phyloP scores from a whole-genome alignment of 2,888 invertebrate genomes.

The Cyrtodaria siliqua region DNA sequence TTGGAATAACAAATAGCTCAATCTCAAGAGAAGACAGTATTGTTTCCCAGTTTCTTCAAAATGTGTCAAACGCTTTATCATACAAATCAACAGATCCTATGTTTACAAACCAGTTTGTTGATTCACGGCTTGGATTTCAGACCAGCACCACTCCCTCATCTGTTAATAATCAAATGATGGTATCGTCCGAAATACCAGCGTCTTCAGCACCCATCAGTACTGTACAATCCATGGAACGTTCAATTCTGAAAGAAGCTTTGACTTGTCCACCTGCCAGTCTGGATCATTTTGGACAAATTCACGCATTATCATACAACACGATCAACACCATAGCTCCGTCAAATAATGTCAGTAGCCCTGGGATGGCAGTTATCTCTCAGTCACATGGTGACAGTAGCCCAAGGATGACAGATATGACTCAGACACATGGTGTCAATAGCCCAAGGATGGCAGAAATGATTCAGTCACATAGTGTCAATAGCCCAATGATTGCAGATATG shows the following conservation, averaged over 20 bases:
- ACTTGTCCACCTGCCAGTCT: slow-evolving; percentile 46
- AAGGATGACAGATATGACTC: background rate
- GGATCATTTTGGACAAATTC: slow-evolving; percentile 9
- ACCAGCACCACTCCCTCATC: slow-evolving; percentile 19
- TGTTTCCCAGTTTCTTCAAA: slow-evolving; percentile 51
- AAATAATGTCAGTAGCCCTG: no score
- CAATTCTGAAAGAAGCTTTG: slow-evolving; percentile 48
- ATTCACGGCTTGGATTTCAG: background rate
- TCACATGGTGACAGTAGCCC: background rate
- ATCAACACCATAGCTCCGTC: no score
- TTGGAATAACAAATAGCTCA: background rate
- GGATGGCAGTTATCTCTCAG: background rate
- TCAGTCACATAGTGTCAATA: background rate
- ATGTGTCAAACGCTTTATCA: slow-evolving; percentile 33
- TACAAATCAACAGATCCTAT: slow-evolving; percentile 33
- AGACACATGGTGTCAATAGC: background rate
- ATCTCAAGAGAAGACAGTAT: slow-evolving; percentile 21
- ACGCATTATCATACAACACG: no score
- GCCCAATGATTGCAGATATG: background rate
- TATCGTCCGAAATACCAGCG: slow-evolving; percentile 15
- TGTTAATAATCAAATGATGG: slow-evolving; percentile 21
- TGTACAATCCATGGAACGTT: slow-evolving; percentile 6
- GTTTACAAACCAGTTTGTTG: slow-evolving; percentile 10
- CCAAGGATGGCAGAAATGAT: background rate
- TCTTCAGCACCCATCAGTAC: background rate